Conservation (phyloP, 1,140 invertebrate genomes). For the Zaprionus lachaisei region DNA sequence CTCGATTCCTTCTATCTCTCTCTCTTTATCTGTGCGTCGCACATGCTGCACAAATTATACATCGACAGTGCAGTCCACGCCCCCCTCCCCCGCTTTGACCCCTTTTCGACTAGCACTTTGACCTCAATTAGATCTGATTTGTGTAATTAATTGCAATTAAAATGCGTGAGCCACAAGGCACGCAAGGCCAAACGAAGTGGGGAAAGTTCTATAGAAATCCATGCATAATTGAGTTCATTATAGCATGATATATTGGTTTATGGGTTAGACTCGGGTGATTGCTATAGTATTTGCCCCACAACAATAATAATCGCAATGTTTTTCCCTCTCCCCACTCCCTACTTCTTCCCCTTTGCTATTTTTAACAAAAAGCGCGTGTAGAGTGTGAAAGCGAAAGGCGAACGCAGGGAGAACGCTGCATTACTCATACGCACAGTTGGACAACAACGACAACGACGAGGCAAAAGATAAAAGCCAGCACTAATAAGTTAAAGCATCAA, state of each 20-base stretch:
- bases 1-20: not conserved
- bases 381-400: slow-evolving; percentile 7
- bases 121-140: slow-evolving; percentile 64
- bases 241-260: slow-evolving; percentile 18
- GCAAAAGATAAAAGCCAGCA: slow-evolving; percentile 42
- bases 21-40: not conserved
- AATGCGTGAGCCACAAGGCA: slow-evolving; percentile 27
- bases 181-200: slow-evolving; percentile 7
- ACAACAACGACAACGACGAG: slow-evolving; percentile 15
- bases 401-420: slow-evolving; percentile 14
- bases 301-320: slow-evolving; percentile 51
- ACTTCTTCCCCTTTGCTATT: slow-evolving; percentile 41
- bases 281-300: slow-evolving; percentile 19
- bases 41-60: slow-evolving; percentile 9
- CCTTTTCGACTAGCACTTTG: slow-evolving; percentile 40
- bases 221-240: slow-evolving; percentile 53
- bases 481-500: slow-evolving; percentile 38
- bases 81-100: not conserved
- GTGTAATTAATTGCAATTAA: slow-evolving; percentile 72
- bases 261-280: not conserved
- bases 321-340: not conserved
- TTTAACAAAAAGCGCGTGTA: slow-evolving; percentile 55
- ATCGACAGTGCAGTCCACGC: not conserved
- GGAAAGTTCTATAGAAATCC: slow-evolving; percentile 45
- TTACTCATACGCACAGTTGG: slow-evolving; percentile 71